These are phyloP conservation scores for Tetanocera ferruginea DNA, from an alignment of 2,888 invertebrate genomes.

Conservation along the genomic window DNA sequence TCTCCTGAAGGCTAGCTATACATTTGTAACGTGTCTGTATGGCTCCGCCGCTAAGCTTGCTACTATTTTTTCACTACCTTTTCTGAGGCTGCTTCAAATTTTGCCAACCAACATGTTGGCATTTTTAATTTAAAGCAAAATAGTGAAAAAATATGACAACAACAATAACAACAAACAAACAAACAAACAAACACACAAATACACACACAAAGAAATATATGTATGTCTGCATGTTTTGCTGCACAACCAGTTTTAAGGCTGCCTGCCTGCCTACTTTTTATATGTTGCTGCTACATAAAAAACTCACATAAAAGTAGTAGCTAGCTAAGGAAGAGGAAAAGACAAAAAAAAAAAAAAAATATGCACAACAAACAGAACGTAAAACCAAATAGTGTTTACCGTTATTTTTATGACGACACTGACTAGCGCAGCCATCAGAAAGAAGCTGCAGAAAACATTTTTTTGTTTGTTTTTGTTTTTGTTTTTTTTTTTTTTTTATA, in stretches of 20 bases:
- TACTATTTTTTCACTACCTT: too few species aligned
- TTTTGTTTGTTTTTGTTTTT: background rate
- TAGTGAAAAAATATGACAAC: background rate
- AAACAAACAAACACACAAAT: too few species aligned
- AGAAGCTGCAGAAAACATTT: too few species aligned
- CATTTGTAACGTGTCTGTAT: too few species aligned
- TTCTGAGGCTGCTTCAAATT: too few species aligned
- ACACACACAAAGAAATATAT: too few species aligned
- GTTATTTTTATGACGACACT: background rate
- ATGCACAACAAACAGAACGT: background rate
- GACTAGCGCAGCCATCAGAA: too few species aligned
- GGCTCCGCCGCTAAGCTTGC: too few species aligned
- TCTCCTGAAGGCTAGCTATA: too few species aligned
- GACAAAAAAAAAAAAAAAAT: background rate
- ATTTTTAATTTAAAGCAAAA: slow-evolving; percentile 25
- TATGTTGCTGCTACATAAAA: slow-evolving; percentile 8
- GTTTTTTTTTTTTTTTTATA: background rate
- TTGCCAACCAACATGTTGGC: slow-evolving; percentile 5
- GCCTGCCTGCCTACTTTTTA: slow-evolving; percentile 9
- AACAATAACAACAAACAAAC: background rate
- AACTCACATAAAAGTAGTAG: background rate
- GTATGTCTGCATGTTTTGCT: background rate
- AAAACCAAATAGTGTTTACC: background rate
- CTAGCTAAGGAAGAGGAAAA: too few species aligned
- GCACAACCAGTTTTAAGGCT: background rate